Base-by-base conservation (phyloP, 2,888 invertebrate species). In the Conomelus anceps region DNA sequence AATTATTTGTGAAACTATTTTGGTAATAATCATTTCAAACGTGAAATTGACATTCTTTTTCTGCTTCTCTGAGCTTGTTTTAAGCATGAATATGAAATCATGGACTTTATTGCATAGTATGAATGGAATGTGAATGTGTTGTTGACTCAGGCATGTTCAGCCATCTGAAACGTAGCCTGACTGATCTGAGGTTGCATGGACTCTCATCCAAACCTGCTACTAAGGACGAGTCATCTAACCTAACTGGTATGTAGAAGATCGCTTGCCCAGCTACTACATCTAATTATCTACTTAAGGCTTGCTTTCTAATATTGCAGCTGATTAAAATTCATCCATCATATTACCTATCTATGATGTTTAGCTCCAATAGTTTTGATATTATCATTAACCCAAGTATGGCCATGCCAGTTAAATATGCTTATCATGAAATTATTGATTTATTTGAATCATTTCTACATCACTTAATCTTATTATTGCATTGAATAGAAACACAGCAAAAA, bases 161-260 rank as follows among this genome's bases (percentile, higher is more conserved):
- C 94, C 96, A 97, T 94, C 96, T 97, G 95, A 97, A 97, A 96
- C 95, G 97, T 95, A 97, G 97, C 95, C 96, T 97, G 95, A 97
- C 97, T 93, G 97, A 97, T 94, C 96, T 97, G 94, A 96, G 96
- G 94, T 95, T 96, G 91, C 92, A 91, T 91, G 92, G 91, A 90
- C 90, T 91, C 91, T 90, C 90, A 90, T 88, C 89, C 91, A 91
- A 91, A 90, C 91, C 90, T 29, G 88, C 88, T 89, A 89, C 89
- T 89, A 90, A 91, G 88, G 91, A 92, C 86, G 91, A 92, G 26
- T 90, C 91, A 29, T 89, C 90, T n/a, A 90, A 88, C 84, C 90
- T 90, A 88, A 88, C 90, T 90, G 89, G 88, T 89, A 89, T 86
- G 90, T 91, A 90, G n/a, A n/a, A n/a, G 29, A 26, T 86, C 41